These are phyloP conservation scores for Erpornis zantholeuca DNA, from an alignment of 2,113 vertebrate genomes.

Conservation along the genomic window DNA sequence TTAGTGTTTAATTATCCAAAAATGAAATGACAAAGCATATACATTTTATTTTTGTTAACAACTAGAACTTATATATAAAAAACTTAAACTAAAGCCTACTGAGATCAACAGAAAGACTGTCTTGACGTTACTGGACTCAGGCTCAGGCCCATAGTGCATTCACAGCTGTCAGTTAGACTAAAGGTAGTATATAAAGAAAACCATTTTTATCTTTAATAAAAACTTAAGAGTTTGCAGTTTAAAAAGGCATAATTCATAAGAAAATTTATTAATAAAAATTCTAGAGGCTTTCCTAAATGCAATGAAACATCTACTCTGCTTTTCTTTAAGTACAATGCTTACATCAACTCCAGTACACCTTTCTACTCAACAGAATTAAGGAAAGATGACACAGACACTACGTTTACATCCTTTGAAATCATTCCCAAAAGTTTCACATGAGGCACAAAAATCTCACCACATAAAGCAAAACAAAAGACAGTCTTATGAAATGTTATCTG, in stretches of 20 bases:
- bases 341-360: background rate
- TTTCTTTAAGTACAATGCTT: background rate
- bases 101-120: background rate
- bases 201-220: background rate
- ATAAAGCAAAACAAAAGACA: background rate
- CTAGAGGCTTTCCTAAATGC: background rate
- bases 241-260: background rate
- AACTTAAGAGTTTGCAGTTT: background rate
- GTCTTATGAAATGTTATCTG: conserved; percentile 57
- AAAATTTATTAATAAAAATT: background rate
- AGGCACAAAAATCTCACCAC: conserved; percentile 34
- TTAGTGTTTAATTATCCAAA: background rate
- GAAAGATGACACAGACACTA: background rate
- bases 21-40: background rate
- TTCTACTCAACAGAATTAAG: conserved; percentile 47
- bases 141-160: background rate
- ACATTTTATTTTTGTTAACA: background rate
- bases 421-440: conserved; percentile 37
- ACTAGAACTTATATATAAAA: background rate
- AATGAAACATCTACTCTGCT: background rate
- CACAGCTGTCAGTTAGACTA: background rate
- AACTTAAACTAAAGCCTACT: background rate
- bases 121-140: background rate
- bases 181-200: background rate
- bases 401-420: background rate